Base-by-base conservation (phyloP, 2,888 invertebrate genomes). In the Timandra comae region DNA sequence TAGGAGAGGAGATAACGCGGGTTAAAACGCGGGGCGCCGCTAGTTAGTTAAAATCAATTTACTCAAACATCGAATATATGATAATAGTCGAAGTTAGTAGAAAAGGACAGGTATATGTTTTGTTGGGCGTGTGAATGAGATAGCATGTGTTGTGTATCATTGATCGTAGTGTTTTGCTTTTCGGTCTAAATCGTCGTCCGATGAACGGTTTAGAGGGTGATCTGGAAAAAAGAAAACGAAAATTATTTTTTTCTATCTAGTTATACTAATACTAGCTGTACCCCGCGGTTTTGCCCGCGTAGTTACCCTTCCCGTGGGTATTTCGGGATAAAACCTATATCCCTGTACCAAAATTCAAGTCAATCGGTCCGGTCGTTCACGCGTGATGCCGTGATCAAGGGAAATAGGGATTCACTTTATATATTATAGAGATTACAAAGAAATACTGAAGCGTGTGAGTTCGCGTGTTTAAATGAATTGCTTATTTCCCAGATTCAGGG, bases 121-220 rank as follows among this genome's bases (percentile, higher is more conserved):
- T 12, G 24, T 9, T 13, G 2, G 13, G 13, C 23, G 19, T 19
- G 21, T 27, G 10, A 25, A 24, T 21, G 12, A 22, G 30, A 24
- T 33, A 29, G 35, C 22, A 16, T 22, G 19, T 36, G 28, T 29
- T 24, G 38, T 39, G 6, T 59, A 74, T 79, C 81, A 79, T 74
- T 82, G 80, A 3, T 86, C 85, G 56, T 78, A 82, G 44, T 74
- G 72, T 31, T 84, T 81, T 16, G 81, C 55, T 42, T 86, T 85
- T n/a, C 86, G 59, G 36, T 86, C 86, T 65, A 82, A 64, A 0
- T 86, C 86, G 12, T 86, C 86, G 19, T 86, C 86, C 0, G 79
- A 68, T 0, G 76, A 61, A 4, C 86, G 74, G 53, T 85, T 86
- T 76, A 84, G 82, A 1, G 74, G 56, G 44, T 85, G 85, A 45